Base-by-base conservation (phyloP, 2,113 vertebrate genomes). In the Microcebus jonahi region DNA sequence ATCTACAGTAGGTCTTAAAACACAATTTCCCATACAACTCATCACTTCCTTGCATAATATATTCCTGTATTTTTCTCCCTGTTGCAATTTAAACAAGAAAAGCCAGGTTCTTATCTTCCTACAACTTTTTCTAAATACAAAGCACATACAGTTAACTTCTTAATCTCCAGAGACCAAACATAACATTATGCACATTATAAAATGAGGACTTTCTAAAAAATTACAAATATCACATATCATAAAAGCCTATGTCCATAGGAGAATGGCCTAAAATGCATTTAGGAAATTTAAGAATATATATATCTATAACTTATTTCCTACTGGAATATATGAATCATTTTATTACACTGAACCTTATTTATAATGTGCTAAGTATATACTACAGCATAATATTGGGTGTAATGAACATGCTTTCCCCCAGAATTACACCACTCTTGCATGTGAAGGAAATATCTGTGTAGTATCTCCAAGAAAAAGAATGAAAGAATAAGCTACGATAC, bases 1-100 rank as follows among this genome's bases (percentile, higher is more conserved):
- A 98, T 98, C 98, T 98, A 98, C 98, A 96, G 96, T 97, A 97
- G 97, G 96, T 98, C 98, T 98, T 98, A 98, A 98, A 98, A 98
- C 97, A 98, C 97, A 98, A 97, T 98, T 98, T 98, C 98, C 98
- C 95, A 91, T 91, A 98, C 96, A 98, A 97, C 95, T 98, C 98
- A 97, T 93, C 95, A 97, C 92, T 98, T 98, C 86, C 92, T 98
- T 98, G 86, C 96, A 96, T 98, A 98, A 98, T 97, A 97, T 95
- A 98, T 96, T 98, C 97, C 95, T 97, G 91, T 95, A 95, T 98
- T 98, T 98, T 98, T 96, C 97, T 98, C 98, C 95, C 98, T 98
- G 96, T 98, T 36, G 71, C 98, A 98, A 97, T 98, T 98, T 98
- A 98, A 98, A 98, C 97, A 95, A 98, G 96, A 97, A 95, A 96